Evolutionary conservation across 2,113 vertebrate genomes (phyloP), one percentile per base, ranked within the genome.

Genomic region (Sander vitreus): DNA sequence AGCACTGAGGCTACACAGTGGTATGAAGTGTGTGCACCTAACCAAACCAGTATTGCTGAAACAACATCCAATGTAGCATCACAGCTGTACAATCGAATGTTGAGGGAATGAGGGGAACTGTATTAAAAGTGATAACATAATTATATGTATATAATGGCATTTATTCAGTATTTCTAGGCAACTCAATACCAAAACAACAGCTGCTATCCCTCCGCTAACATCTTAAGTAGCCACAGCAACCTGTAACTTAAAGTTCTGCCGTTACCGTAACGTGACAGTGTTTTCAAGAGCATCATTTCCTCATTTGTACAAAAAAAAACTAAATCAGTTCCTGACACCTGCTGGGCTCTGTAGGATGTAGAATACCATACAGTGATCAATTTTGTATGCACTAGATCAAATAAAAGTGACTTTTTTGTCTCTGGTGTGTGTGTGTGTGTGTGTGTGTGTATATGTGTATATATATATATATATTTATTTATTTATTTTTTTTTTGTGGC

Each of bases 401-500:
- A 47, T 45, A 8, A 55, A 60, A 14, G n/a, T 1, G 3, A 33
- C 36, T 5, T n/a, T 13, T 6, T 11, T 1, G 6, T 55, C 15
- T 79, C 45, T n/a, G n/a, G n/a, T n/a, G n/a, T 71, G 76, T 70
- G 25, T 25, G 25, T 25, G 25, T 65, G 77, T 78, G 83, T 58
- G 6, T 58, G 16, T 50, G 21, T 57, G 80, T 58, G 59, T 39
- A 12, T 9, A 74, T 58, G 48, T 55, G 21, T 57, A 78, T 58
- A 55, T 39, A 12, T 9, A n/a, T n/a, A n/a, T n/a, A n/a, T n/a
- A n/a, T n/a, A n/a, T n/a, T n/a, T n/a, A n/a, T n/a, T n/a, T n/a
- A n/a, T n/a, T 39, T 0, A 10, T 0, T 59, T 1, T 55, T 15
- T 57, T 82, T 58, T 60, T 33, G 15, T 9, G 76, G 81, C 73